Evolutionary conservation across 2,797 vertebrate species (phyloP).

Genomic region (Valencia hispanica): DNA sequence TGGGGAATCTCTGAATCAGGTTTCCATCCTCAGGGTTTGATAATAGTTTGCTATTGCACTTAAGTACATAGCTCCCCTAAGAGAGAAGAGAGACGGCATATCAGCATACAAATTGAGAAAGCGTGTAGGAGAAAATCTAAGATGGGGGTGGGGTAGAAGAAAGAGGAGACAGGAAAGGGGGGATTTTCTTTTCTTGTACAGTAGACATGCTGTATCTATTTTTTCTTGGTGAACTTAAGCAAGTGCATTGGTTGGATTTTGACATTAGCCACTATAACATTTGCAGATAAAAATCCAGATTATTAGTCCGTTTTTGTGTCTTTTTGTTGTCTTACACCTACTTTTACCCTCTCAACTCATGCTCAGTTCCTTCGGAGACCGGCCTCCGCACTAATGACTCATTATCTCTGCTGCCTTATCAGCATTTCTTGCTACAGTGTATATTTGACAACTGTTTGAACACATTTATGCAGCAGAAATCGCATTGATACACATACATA

Average conservation of each 20-base stretch:
- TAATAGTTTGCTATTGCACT: slow-evolving; percentile 71
- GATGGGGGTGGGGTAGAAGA: slow-evolving; percentile 9
- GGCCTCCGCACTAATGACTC: slow-evolving; percentile 38
- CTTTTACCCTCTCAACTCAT: not conserved
- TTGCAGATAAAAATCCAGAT: not conserved
- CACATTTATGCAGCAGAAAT: slow-evolving; percentile 15
- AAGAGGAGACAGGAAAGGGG: not conserved
- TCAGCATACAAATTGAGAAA: slow-evolving; percentile 37
- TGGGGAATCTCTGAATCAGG: slow-evolving; percentile 70
- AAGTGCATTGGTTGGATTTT: slow-evolving; percentile 20
- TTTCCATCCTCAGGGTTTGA: slow-evolving; percentile 66
- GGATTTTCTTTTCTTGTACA: slow-evolving; percentile 3
- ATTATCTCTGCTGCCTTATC: slow-evolving; percentile 32
- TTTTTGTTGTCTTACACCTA: slow-evolving; percentile 8
- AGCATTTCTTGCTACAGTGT: slow-evolving; percentile 22
- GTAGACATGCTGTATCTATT: not conserved
- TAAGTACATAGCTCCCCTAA: slow-evolving; percentile 69
- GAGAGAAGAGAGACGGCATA: slow-evolving; percentile 32
- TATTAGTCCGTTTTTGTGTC: not conserved
- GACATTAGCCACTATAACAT: not conserved
- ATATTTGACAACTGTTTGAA: slow-evolving; percentile 31
- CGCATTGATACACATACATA: not conserved
- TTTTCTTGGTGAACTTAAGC: slow-evolving; percentile 18
- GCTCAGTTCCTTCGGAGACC: slow-evolving; percentile 10
- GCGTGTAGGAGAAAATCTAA: slow-evolving; percentile 12